Evolutionary conservation across 2,113 vertebrate genomes (phyloP), one percentile per base, ranked within the genome.

Genomic region (Polypterus senegalus): DNA sequence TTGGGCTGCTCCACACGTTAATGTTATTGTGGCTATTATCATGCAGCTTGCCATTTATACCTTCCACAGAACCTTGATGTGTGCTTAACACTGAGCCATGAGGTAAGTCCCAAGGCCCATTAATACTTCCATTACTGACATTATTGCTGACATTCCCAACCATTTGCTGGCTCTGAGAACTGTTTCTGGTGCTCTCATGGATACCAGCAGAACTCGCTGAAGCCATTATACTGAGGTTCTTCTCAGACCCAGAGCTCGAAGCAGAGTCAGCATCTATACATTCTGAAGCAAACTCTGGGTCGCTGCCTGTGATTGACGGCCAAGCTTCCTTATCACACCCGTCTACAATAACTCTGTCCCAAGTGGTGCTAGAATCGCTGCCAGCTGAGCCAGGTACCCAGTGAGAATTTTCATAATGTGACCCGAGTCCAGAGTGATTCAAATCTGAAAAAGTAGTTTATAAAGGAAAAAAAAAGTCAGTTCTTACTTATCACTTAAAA

Each of bases 241-340:
- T 89, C 79, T 97, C 92, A 3, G 92, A 92, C 69, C 91, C 89
- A 44, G 90, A 84, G 75, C 87, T 91, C 66, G 89, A 92, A 81
- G 85, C 87, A 78, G 90, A 94, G 80, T 97, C 96, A 82, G 89
- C 87, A 65, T 94, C 93, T 89, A 90, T 83, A 86, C 92, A 94
- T 93, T 95, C 92, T 88, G 91, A 89, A 67, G 89, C 83, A 76
- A 91, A 75, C 82, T 97, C 93, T 4, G 88, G 85, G 80, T 95
- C 90, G 79, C 82, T 88, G 75, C 86, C 85, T 64, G 89, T 82
- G 78, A 83, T 89, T 47, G 88, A 86, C 74, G 87, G 86, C 91
- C 91, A 92, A 80, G 76, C 77, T 75, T 89, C 88, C 78, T 89
- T 89, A 70, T 91, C 89, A 5, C 85, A 87, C 72, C 86, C 79